Percentiles rank a stretch among this genome's conserved stretches.
These are phyloP conservation scores for Hybos culiciformis DNA, from an alignment of 2,888 invertebrate genomes.

Conservation along the genomic window DNA sequence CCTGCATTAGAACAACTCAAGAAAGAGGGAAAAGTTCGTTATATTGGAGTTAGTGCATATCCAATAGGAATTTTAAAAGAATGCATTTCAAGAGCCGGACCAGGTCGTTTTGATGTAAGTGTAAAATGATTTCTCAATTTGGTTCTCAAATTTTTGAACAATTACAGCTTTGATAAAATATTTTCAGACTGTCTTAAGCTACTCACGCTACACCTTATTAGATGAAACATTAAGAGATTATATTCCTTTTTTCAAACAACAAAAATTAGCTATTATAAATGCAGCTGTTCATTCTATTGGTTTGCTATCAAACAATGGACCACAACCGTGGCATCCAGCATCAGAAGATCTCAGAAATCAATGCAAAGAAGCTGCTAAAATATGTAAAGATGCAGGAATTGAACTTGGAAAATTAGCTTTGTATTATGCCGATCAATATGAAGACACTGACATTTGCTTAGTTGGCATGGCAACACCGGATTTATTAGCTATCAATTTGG, in stretches of 20 bases:
- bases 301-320: slow-evolving; percentile 54
- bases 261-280: slow-evolving; percentile 60
- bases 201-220: slow-evolving; percentile 64
- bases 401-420: slow-evolving; percentile 61
- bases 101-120: slow-evolving; percentile 31
- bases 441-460: slow-evolving; percentile 52
- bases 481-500: slow-evolving; percentile 49
- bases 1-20: slow-evolving; percentile 66
- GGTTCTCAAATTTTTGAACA: not conserved
- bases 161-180: slow-evolving; percentile 15
- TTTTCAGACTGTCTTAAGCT: slow-evolving; percentile 49
- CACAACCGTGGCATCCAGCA: slow-evolving; percentile 65
- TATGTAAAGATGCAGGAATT: slow-evolving; percentile 49
- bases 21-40: slow-evolving; percentile 55
- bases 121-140: not conserved
- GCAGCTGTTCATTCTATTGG: slow-evolving; percentile 70
- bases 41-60: slow-evolving; percentile 80
- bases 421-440: slow-evolving; percentile 47
- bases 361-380: slow-evolving; percentile 47
- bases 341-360: slow-evolving; percentile 44
- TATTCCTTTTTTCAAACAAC: slow-evolving; percentile 53
- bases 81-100: slow-evolving; percentile 49
- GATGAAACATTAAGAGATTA: slow-evolving; percentile 65
- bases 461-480: slow-evolving; percentile 59
- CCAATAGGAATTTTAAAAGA: slow-evolving; percentile 63